Evolutionary conservation across 1,140 invertebrate genomes (phyloP), one percentile per base, ranked within the genome.

Genomic region (Spodoptera frugiperda): DNA sequence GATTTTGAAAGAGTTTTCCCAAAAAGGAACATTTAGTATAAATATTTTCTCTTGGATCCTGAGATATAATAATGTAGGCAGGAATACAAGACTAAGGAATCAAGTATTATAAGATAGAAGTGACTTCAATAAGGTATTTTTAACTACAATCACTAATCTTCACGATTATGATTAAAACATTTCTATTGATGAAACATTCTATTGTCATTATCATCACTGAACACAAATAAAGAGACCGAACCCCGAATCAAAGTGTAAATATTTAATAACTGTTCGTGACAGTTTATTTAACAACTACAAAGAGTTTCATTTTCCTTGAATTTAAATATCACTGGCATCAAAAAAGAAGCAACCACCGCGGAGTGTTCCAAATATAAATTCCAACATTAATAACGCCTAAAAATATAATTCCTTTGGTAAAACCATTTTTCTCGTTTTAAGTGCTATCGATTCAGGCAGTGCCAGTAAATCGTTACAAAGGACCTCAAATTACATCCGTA

Each of bases 391-490:
- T 61, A 61, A 61, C 17, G 33, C 39, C 33, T 44, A 15, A 39
- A 65, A 65, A 65, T 48, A 65, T 48, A 48, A 48, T 65, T 65
- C 61, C 19, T 53, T 68, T 33, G 8, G 14, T 21, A 68, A 48
- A 48, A 65, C 17, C 54, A 72, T 72, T 73, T 73, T 73, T 73
- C 55, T 33, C 55, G 30, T 48, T 73, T 72, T 73, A 73, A 73
- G 71, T 48, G 71, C 71, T 73, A 73, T 73, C 71, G 71, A 73
- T 73, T 73, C 71, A 4, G 44, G 44, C 71, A 73, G 71, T 46
- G 2, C 39, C 55, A 73, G 54, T 73, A 73, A 61, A 73, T 73
- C 54, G 55, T 75, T n/a, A 75, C 57, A 75, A 63, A 48, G 48
- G 72, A 54, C 72, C 57, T 53, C 57, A 51, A 63, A 75, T 65